Conservation (phyloP, 1,140 invertebrate species). For the Zaprionus gabonicus region DNA sequence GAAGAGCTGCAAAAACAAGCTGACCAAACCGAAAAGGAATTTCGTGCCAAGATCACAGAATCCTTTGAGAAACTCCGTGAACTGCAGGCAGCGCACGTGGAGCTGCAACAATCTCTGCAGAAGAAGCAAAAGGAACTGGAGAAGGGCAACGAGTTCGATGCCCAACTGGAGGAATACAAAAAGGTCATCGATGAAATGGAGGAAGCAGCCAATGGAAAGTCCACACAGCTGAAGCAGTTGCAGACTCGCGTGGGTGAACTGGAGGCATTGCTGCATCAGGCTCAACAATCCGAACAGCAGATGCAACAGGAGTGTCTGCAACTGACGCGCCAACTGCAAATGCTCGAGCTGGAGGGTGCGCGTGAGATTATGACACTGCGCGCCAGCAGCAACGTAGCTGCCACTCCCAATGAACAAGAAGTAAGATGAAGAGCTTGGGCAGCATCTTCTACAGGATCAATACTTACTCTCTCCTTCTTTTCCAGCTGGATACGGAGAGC, state of each 20-base stretch:
- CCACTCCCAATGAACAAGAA: slow-evolving; percentile 26
- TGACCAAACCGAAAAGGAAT: slow-evolving; percentile 30
- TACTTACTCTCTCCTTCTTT: background rate
- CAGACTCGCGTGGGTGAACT: slow-evolving; percentile 55
- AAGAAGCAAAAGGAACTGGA: slow-evolving; percentile 27
- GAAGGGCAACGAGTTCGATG: slow-evolving; percentile 62
- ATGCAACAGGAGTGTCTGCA: slow-evolving; percentile 49
- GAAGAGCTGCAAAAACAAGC: slow-evolving; percentile 2
- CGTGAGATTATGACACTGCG: slow-evolving; percentile 61
- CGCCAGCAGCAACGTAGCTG: slow-evolving; percentile 36
- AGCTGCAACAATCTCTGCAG: background rate
- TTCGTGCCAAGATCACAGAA: slow-evolving; percentile 4
- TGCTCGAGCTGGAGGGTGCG: slow-evolving; percentile 57
- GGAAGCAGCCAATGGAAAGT: slow-evolving; percentile 49
- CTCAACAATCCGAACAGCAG: slow-evolving; percentile 48
- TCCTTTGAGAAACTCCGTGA: slow-evolving; percentile 9
- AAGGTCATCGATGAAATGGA: slow-evolving; percentile 81
- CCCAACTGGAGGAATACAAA: slow-evolving; percentile 64
- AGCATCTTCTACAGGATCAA: background rate
- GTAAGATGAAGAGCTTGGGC: slow-evolving; percentile 8
- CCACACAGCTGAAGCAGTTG: slow-evolving; percentile 42
- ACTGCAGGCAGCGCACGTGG: background rate
- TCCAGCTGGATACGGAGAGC: slow-evolving; percentile 56
- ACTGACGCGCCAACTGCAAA: slow-evolving; percentile 56
- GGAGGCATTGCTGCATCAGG: slow-evolving; percentile 44